phyloP scores from a whole-genome alignment of 2,888 invertebrate genomes.

The Polydrusus cervinus region DNA sequence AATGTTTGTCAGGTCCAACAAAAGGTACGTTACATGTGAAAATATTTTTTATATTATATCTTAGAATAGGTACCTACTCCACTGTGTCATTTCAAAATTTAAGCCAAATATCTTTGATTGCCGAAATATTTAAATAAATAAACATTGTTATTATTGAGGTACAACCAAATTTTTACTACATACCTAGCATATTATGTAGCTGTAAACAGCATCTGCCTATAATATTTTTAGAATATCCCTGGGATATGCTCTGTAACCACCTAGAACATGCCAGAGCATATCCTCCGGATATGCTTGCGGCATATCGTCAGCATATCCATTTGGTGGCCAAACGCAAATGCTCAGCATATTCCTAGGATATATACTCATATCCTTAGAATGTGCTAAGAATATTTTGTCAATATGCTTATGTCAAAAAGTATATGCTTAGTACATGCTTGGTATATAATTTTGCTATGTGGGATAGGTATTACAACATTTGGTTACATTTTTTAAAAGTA shows the following conservation, averaged over 20 bases:
- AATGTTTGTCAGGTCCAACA: not conserved
- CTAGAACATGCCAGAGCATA: not conserved
- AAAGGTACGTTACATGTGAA: not conserved
- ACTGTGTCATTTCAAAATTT: too few species aligned
- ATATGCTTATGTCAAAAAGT: conserved; percentile 4
- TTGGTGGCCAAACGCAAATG: not conserved
- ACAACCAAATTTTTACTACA: too few species aligned
- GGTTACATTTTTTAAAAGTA: too few species aligned
- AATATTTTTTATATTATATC: not conserved
- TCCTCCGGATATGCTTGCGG: not conserved
- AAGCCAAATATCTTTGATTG: too few species aligned
- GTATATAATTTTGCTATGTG: conserved; percentile 6
- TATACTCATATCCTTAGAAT: not conserved
- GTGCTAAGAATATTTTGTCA: not conserved
- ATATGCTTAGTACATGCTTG: not conserved
- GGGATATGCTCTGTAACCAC: not conserved
- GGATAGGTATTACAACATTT: too few species aligned
- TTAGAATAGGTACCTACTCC: too few species aligned
- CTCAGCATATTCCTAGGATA: conserved; percentile 2
- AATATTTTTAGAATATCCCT: not conserved
- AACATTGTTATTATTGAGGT: too few species aligned
- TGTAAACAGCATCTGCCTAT: not conserved
- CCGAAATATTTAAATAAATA: too few species aligned
- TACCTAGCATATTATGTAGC: not conserved
- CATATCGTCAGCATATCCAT: not conserved